Evolutionary conservation across 1,140 invertebrate genomes (phyloP), one percentile per base, ranked within the genome.

Genomic region (Monochamus saltuarius): DNA sequence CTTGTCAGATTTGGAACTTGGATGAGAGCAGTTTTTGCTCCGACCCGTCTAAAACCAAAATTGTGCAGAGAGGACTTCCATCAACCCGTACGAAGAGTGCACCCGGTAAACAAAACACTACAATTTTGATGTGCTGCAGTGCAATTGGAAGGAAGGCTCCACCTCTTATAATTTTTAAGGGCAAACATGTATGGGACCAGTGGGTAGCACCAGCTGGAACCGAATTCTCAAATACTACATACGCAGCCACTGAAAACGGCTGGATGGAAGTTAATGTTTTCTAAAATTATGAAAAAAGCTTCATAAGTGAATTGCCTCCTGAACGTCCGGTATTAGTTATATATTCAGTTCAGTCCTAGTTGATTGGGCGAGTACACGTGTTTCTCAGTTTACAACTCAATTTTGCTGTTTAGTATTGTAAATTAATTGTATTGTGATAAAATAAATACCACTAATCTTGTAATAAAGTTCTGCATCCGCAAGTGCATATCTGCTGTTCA

Each of bases 81-180:
- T 67, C 65, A 19, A 67, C 69, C 14, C 38, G 72, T 59, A 71
- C 68, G 7, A 75, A 67, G 7, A 47, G 60, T 53, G 64, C 64
- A 11, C 66, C 71, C 17, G 75, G 67, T 16, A 71, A 67, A 62
- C 64, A 75, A 55, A 77, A 76, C 58, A 71, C 64, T 29, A 75
- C 75, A 11, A 68, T 77, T 47, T 59, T 76, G 39, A 59, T 73
- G 17, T 64, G 56, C 11, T 57, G 64, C 36, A 72, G 54, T 69
- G 75, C 74, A 37, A 43, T 46, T 57, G 74, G 73, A 35, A 50
- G 67, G 34, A 76, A 75, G 69, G 43, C 59, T 42, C 67, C 67
- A 42, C 75, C 75, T 14, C 55, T 78, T n/a, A 74, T 77, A n/a
- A 66, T 75, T 22, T 75, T 62, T 65, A 70, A 71, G 53, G 69